Base-by-base conservation (phyloP, 2,888 invertebrate genomes). In the Pyralis farinalis region DNA sequence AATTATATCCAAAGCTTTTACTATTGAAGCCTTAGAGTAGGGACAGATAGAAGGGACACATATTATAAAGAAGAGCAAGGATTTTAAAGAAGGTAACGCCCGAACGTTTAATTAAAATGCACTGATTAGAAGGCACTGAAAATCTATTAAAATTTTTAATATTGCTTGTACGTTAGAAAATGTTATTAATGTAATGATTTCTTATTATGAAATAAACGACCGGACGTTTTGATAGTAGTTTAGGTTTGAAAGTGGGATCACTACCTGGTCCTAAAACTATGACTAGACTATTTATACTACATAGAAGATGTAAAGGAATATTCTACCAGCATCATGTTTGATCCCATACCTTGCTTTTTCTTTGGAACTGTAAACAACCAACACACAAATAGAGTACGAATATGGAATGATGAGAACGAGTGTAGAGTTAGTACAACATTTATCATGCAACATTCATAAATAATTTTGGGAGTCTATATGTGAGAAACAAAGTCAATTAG, bases 301-400 rank as follows among this genome's bases (percentile, higher is more conserved):
- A 58, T 74, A 86, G 75, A 81, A 83, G 80, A 84, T 87, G 84
- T 83, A 85, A 85, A 84, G 84, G 80, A 81, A 86, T 87, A 86
- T 81, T 87, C 88, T 89, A 90, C 88, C 89, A 89, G 87, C 82
- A 78, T 82, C 86, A 83, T 85, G 83, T 71, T 84, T 86, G 85
- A 84, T 87, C 86, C 87, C 87, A 88, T 90, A 90, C 90, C 90
- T 90, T 90, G 92, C 90, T 92, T 93, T 93, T 93, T 94, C 93
- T 93, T 93, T 93, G 94, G 92, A 92, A 93, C 94, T 94, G 93
- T 93, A 94, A 93, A 92, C 93, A 93, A 91, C 90, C 91, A 91
- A 91, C 82, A 88, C 76, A 86, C 71, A 87, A 78, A 82, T 85
- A 84, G 73, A 87, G 84, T 85, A 86, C 82, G 81, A 76, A 77